Evolutionary conservation across 2,888 invertebrate species (phyloP).

Genomic region (Caenorhabditis afra): DNA sequence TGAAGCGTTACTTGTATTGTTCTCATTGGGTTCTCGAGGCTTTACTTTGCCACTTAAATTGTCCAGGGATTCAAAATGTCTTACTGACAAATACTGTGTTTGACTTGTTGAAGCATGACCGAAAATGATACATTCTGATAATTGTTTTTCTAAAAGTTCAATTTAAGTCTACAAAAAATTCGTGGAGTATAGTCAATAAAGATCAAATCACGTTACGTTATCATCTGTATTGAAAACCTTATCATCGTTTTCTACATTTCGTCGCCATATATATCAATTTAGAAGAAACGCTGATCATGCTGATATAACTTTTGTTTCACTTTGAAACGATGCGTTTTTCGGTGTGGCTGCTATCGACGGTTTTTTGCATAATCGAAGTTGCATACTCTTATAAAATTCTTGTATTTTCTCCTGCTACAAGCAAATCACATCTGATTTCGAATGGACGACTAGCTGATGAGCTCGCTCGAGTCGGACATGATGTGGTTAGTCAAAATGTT

Average conservation of each 20-base stretch:
- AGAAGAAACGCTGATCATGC: not conserved
- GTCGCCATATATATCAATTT: conserved; percentile 14
- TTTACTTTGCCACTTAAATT: too few species aligned
- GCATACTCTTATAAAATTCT: conserved; percentile 55
- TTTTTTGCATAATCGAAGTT: not conserved
- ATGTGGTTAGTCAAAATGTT: conserved; percentile 64
- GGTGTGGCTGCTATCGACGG: not conserved
- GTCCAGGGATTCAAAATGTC: too few species aligned
- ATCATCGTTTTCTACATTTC: conserved; percentile 19
- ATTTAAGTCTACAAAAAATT: conserved; percentile 18
- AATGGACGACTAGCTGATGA: conserved; percentile 72
- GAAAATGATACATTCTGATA: too few species aligned
- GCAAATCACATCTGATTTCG: conserved; percentile 68
- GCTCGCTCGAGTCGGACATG: conserved; percentile 70
- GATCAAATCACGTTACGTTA: conserved; percentile 11
- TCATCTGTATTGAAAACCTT: conserved; percentile 8
- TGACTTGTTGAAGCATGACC: too few species aligned
- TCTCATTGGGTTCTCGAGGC: too few species aligned
- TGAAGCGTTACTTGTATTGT: too few species aligned
- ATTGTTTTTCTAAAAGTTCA: not conserved
- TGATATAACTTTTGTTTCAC: not conserved
- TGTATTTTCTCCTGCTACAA: conserved; percentile 65
- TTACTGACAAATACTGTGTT: not conserved
- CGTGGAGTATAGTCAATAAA: conserved; percentile 16
- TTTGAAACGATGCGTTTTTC: conserved; percentile 13